Percentiles rank a stretch among this genome's conserved stretches.
These are phyloP conservation scores for Pimpla rufipes DNA, from an alignment of 2,888 invertebrate genomes.

Conservation along the genomic window DNA sequence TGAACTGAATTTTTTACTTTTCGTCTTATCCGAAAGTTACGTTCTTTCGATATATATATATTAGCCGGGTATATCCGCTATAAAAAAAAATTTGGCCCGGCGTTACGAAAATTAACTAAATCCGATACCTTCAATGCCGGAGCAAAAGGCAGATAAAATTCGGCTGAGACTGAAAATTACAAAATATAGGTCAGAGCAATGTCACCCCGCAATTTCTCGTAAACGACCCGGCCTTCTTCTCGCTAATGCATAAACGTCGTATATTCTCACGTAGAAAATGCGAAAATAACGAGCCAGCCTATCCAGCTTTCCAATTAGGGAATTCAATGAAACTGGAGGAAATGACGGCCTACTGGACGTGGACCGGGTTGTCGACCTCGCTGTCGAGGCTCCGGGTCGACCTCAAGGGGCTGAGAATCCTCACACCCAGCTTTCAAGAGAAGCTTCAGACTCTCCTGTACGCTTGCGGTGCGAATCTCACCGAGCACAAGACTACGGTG, in stretches of 20 bases:
- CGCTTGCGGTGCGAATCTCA: slow-evolving; percentile 88
- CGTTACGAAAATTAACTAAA: no score
- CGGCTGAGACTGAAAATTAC: neutral
- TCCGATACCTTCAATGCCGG: no score
- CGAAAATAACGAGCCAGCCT: slow-evolving; percentile 90
- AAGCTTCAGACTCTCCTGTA: slow-evolving; percentile 87
- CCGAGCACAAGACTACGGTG: slow-evolving; percentile 87
- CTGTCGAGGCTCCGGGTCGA: slow-evolving; percentile 86
- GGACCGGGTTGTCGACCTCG: slow-evolving; percentile 86
- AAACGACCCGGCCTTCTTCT: slow-evolving; percentile 23
- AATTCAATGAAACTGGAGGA: slow-evolving; percentile 90
- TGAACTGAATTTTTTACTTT: slow-evolving; percentile 3
- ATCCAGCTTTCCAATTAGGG: slow-evolving; percentile 90
- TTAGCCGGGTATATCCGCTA: no score
- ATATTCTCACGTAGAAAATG: slow-evolving; percentile 87
- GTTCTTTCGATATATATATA: no score
- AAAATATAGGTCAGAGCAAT: neutral
- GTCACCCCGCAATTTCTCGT: no score
- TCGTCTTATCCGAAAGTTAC: no score
- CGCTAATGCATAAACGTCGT: neutral
- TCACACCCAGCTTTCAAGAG: slow-evolving; percentile 87
- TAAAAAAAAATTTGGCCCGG: no score
- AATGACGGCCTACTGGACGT: slow-evolving; percentile 89
- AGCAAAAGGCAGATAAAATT: no score
- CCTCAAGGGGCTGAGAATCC: slow-evolving; percentile 87